phyloP scores from a whole-genome alignment of 2,113 vertebrate species.

The Xiphophorus hellerii region DNA sequence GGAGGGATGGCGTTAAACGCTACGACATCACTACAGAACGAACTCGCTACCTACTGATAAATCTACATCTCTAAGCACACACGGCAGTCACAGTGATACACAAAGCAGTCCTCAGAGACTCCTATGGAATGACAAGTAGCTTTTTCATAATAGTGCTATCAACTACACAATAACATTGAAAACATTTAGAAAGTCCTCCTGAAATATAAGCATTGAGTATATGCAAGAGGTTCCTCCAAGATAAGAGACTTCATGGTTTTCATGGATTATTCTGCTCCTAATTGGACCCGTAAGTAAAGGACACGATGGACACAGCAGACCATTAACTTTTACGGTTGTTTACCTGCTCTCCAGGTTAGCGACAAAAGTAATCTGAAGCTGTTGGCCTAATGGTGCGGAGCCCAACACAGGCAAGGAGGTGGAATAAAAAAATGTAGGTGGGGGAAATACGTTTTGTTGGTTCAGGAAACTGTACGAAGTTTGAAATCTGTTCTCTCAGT shows the following conservation, averaged over 20 bases:
- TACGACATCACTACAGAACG: slow-evolving; percentile 95
- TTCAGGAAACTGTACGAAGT: neutral
- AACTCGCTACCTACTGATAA: slow-evolving; percentile 94
- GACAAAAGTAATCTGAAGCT: slow-evolving; percentile 49
- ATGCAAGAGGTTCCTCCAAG: slow-evolving; percentile 89
- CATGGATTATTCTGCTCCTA: slow-evolving; percentile 84
- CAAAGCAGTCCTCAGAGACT: slow-evolving; percentile 94
- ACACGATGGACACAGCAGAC: slow-evolving; percentile 86
- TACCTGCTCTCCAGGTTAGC: slow-evolving; percentile 51
- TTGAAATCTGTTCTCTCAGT: neutral
- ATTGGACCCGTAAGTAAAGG: slow-evolving; percentile 87
- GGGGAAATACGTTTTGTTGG: neutral
- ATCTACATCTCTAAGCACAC: slow-evolving; percentile 97
- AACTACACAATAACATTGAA: slow-evolving; percentile 97
- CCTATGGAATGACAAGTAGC: slow-evolving; percentile 98
- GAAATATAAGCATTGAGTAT: slow-evolving; percentile 89
- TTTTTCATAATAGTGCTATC: slow-evolving; percentile 95
- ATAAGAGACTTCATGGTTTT: slow-evolving; percentile 81
- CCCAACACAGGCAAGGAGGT: neutral
- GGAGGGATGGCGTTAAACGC: slow-evolving; percentile 87
- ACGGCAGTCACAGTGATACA: slow-evolving; percentile 99
- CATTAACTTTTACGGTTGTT: slow-evolving; percentile 81
- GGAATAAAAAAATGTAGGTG: neutral
- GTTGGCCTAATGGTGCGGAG: slow-evolving; percentile 39
- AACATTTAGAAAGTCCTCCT: slow-evolving; percentile 97